Evolutionary conservation across 2,888 invertebrate species (phyloP).

Genomic region (Acronicta psi): DNA sequence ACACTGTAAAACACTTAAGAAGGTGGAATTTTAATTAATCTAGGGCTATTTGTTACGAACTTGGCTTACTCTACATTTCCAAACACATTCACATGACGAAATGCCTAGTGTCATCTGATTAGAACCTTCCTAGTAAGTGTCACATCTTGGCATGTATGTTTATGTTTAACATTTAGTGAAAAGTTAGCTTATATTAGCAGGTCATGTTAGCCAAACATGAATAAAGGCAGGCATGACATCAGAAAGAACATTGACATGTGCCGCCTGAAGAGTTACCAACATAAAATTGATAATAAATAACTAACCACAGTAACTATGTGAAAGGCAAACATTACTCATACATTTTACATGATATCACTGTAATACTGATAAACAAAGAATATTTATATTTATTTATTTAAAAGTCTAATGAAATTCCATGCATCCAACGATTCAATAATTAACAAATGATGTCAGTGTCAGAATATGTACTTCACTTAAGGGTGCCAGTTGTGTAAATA

Average conservation of each 20-base stretch:
- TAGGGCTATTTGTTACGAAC: conserved; percentile 15
- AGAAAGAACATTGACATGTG: conserved; percentile 32
- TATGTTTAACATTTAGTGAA: conserved; percentile 13
- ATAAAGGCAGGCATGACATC: conserved; percentile 7
- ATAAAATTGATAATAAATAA: conserved; percentile 9
- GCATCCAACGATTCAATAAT: conserved; percentile 27
- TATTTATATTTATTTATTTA: conserved; percentile 27
- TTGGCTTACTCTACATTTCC: conserved; percentile 47
- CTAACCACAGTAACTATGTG: conserved; percentile 12
- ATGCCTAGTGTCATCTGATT: conserved; percentile 37
- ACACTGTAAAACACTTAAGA: too few species aligned
- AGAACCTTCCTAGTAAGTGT: conserved; percentile 23
- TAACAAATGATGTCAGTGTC: conserved; percentile 75
- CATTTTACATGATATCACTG: conserved; percentile 20
- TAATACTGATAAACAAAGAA: conserved; percentile 18
- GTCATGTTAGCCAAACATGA: neutral
- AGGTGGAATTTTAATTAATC: too few species aligned
- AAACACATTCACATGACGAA: conserved; percentile 36
- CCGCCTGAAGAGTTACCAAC: conserved; percentile 13
- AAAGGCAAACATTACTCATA: conserved; percentile 40
- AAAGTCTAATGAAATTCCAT: conserved; percentile 44
- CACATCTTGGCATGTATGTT: conserved; percentile 26
- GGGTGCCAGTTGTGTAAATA: conserved; percentile 77
- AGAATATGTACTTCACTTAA: conserved; percentile 56
- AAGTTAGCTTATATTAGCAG: conserved; percentile 35